Base-by-base conservation (phyloP, 2,888 invertebrate species). In the Callyntrura sp. region DNA sequence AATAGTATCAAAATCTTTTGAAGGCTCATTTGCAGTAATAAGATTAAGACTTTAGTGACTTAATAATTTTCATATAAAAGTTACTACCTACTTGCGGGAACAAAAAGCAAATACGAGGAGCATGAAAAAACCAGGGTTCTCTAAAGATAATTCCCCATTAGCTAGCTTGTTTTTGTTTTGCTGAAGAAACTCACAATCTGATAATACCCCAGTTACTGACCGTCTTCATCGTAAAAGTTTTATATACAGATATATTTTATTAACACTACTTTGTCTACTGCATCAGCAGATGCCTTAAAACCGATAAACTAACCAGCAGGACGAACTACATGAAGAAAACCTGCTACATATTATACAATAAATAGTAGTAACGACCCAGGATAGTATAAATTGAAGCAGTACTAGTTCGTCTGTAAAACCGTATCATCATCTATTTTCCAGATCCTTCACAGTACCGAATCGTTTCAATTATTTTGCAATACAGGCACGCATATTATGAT, bases 21-120 rank as follows among this genome's bases (percentile, higher is more conserved):
- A 79, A 81, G 70, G 70, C 68, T 81, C 70, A 87, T 87, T 87
- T 81, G 87, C n/a, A 82, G 82, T 81, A 87, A 87, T 81, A 87
- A 81, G 87, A 87, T 81, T 79, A 87, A 70, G n/a, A 20, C 48
- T 70, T 28, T 81, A 87, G 85, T 85, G 78, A 85, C 78, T 85
- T 78, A 78, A 78, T 85, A 78, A 78, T 48, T 73, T 48, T 17
- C 57, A 9, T 17, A n/a, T 57, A 17, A 57, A 57, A 57, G 17
- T 35, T 35, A 35, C 35, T 35, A 35, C 35, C 35, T 35, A 35
- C 35, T 35, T 35, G 35, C 2, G 35, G 35, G 35, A 35, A 35
- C 35, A 6, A 6, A 35, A 6, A 2, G 35, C 35, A 35, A 35
- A 35, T 35, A 35, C 35, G 35, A 35, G 35, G 35, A 4, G 35